A percentile compares a stretch with the other conserved stretches of the same genome.
Evolutionary conservation across 1,140 invertebrate genomes (phyloP).

Genomic region (Drosophila nikananu): DNA sequence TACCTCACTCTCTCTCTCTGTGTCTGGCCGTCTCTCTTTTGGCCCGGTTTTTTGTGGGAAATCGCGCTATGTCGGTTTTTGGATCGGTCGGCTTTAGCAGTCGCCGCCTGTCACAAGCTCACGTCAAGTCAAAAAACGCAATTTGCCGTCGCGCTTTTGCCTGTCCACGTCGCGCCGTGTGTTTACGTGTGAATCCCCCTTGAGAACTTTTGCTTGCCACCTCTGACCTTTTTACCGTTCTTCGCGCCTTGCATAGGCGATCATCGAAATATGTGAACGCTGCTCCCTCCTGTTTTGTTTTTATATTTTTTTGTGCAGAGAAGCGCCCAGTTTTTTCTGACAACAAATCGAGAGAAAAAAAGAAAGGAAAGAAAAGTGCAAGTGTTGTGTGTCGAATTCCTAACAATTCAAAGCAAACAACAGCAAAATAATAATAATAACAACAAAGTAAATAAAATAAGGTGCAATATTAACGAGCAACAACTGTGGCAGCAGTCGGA

Average conservation of each 20-base stretch:
- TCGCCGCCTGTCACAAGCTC: conserved; percentile 51
- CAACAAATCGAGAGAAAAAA: conserved; percentile 8
- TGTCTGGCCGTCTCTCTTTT: conserved; percentile 8
- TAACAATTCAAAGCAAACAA: conserved; percentile 10
- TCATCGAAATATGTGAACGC: conserved; percentile 12
- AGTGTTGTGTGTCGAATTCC: conserved; percentile 7
- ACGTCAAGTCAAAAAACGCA: conserved; percentile 57
- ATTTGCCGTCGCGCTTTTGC: conserved; percentile 43
- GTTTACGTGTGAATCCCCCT: conserved; percentile 29
- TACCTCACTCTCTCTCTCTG: neutral
- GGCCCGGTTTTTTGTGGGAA: conserved; percentile 47
- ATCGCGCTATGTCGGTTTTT: conserved; percentile 69
- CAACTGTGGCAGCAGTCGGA: neutral
- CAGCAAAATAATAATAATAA: neutral
- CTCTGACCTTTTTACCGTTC: conserved; percentile 19
- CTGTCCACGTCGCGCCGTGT: conserved; percentile 34
- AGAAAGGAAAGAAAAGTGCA: neutral
- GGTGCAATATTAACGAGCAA: conserved; percentile 6
- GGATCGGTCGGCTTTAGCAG: conserved; percentile 70
- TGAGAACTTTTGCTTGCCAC: neutral
- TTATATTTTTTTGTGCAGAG: conserved; percentile 23
- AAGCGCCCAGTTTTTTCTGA: conserved; percentile 8
- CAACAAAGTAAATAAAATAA: neutral
- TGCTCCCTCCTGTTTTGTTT: conserved; percentile 17
- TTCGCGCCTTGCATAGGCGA: neutral